Base-by-base conservation (phyloP, 1,140 invertebrate genomes). In the Sycophila sp. region DNA sequence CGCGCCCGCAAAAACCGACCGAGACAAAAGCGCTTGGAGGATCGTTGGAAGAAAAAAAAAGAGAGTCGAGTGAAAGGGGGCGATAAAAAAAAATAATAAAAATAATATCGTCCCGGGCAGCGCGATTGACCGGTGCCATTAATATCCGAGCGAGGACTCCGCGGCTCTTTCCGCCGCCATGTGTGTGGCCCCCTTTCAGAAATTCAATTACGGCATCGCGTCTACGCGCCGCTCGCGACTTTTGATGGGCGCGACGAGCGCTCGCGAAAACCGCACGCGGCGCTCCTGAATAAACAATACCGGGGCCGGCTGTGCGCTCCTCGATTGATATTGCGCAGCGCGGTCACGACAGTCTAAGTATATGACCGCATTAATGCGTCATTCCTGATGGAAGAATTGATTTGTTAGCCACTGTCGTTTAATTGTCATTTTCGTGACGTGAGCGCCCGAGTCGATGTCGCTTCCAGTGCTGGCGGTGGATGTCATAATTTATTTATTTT, bases 101-200 rank as follows among this genome's bases (percentile, higher is more conserved):
- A 56, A 22, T 19, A n/a, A 42, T 40, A 69, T 68, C 55, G 55
- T 22, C n/a, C 40, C 2, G 24, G 49, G 11, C 30, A 13, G 53
- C 1, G 4, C 47, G 59, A 70, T 36, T 70, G 47, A 32, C 30
- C 13, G 0, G 11, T 4, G 38, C 40, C 32, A 71, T 71, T 71
- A 71, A 71, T 71, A 71, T 71, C 62, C 11, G 22, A 65, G 34
- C 19, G 45, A 71, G 60, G 51, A 63, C 36, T 64, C n/a, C 8
- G 28, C 17, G 38, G n/a, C n/a, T n/a, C n/a, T 40, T 58, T 67
- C 30, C 30, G 30, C 56, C 32, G 28, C 38, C 68, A 58, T 66
- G 63, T 65, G 62, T 22, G 58, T 10, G 5, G 51, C 53, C n/a
- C n/a, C n/a, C 69, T 71, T 66, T 71, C 69, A 71, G 69, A 71